Base-by-base conservation (phyloP, 2,888 invertebrate genomes). In the Melanotus villosus region DNA sequence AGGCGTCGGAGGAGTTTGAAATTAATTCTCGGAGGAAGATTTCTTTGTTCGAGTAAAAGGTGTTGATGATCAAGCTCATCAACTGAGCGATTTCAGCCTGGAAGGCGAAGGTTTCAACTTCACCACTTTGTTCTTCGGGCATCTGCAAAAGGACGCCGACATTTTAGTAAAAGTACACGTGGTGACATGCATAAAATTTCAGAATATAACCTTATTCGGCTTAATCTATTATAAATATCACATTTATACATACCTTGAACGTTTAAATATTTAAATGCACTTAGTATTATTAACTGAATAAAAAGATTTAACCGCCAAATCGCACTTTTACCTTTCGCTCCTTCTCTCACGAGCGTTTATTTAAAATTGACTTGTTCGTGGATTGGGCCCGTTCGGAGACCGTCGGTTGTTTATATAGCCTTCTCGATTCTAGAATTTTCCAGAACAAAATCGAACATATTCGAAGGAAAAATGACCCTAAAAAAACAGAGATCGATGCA, bases 21-120 rank as follows among this genome's bases (percentile, higher is more conserved):
- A 99, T 98, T 89, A 99, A 90, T 88, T 99, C 99, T 86, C 99
- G 90, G 69, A 99, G 91, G 88, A 99, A 99, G 82, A 99, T 98
- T 88, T 99, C 99, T 88, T 99, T 99, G 90, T 99, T 99, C 0
- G 98, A 98, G 86, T 99, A 99, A 89, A 99, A 99, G 64, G 99
- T 99, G 91, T 99, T 99, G 92, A 99, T 99, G 91, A 99, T 99
- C 87, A 99, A 88, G 78, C 97, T 97, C 99, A 99, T 99, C 85
- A 99, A 91, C 91, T 97, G 97, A 84, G 99, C 99, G 86, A 99
- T 99, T 88, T 99, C 99, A 83, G 99, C 99, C 90, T 99, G 99
- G 89, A 99, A 99, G 86, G 98, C 99, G 88, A 99, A 99, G 85
- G 98, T 99, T 87, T 99, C 99, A 73, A 92, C 93, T 80, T 95